Evolutionary conservation across 2,888 invertebrate species (phyloP).

Genomic region (Drosophila flavopinicola): DNA sequence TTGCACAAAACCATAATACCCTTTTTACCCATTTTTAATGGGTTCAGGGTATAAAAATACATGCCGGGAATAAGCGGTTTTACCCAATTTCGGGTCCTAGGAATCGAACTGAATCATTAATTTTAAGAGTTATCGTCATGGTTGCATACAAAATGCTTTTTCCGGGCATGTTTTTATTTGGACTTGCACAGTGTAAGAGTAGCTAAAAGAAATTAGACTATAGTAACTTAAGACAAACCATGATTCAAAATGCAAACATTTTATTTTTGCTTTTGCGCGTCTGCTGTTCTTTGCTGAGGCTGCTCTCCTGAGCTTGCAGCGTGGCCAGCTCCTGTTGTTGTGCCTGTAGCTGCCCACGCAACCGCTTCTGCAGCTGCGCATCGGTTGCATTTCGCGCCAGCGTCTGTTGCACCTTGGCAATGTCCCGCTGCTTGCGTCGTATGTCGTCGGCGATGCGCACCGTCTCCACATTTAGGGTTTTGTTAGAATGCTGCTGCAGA

Average conservation of each 20-base stretch:
- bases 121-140: no score
- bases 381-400: slow-evolving; percentile 87
- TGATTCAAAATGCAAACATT: slow-evolving; percentile 88
- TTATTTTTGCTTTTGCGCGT: slow-evolving; percentile 90
- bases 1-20: no score
- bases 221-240: slow-evolving; percentile 1
- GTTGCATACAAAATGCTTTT: no score
- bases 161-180: no score
- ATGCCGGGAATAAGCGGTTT: no score
- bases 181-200: no score
- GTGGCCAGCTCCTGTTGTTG: slow-evolving; percentile 87
- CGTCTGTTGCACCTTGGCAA: slow-evolving; percentile 88
- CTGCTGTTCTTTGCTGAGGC: slow-evolving; percentile 89
- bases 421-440: slow-evolving; percentile 88
- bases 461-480: slow-evolving; percentile 89
- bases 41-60: no score
- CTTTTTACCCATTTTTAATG: no score
- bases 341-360: slow-evolving; percentile 87
- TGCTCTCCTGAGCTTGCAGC: slow-evolving; percentile 87
- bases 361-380: slow-evolving; percentile 87
- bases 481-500: slow-evolving; percentile 86
- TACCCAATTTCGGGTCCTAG: no score
- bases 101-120: no score
- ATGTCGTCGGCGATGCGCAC: slow-evolving; percentile 90
- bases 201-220: no score